A percentile compares a stretch with the other conserved stretches of the same genome.
These are phyloP conservation scores for Conops quadrifasciatus DNA, from an alignment of 2,888 invertebrate species.

Conservation along the genomic window DNA sequence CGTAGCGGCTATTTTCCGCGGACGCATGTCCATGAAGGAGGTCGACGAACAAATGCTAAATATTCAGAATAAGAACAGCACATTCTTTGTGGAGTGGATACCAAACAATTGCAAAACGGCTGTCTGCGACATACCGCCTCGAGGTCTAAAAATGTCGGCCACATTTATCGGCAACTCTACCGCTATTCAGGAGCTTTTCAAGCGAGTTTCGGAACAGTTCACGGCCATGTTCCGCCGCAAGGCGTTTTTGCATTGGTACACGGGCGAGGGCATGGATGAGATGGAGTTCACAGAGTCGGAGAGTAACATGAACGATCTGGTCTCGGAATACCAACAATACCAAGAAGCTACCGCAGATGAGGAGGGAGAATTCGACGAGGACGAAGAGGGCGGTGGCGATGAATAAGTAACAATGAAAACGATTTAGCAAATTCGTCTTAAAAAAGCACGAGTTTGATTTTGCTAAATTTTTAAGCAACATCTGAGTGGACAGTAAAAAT, in stretches of 20 bases:
- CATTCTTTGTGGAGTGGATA: constrained; percentile 92
- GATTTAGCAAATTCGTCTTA: not conserved
- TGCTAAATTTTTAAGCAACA: constrained; percentile 38
- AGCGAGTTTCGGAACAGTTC: constrained; percentile 90
- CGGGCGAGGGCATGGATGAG: constrained; percentile 96
- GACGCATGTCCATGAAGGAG: constrained; percentile 95
- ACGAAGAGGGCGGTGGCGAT: constrained; percentile 63
- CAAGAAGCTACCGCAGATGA: constrained; percentile 89
- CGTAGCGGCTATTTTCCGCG: constrained; percentile 90
- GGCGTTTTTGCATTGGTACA: constrained; percentile 98
- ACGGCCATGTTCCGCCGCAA: constrained; percentile 96
- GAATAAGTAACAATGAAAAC: constrained; percentile 49
- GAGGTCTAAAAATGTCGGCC: constrained; percentile 93
- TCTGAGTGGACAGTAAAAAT: constrained; percentile 36
- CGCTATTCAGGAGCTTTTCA: constrained; percentile 92
- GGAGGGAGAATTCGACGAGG: constrained; percentile 82
- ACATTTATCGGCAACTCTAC: constrained; percentile 95
- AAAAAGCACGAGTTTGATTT: constrained; percentile 31
- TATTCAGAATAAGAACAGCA: constrained; percentile 94
- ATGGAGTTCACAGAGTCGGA: constrained; percentile 96
- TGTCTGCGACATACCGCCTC: constrained; percentile 89
- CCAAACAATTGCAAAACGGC: constrained; percentile 95
- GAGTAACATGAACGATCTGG: constrained; percentile 95
- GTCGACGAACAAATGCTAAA: constrained; percentile 92
- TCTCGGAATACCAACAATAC: constrained; percentile 95